Evolutionary conservation across 1,140 invertebrate species (phyloP).

Genomic region (Pseudomyrmex pallidus): DNA sequence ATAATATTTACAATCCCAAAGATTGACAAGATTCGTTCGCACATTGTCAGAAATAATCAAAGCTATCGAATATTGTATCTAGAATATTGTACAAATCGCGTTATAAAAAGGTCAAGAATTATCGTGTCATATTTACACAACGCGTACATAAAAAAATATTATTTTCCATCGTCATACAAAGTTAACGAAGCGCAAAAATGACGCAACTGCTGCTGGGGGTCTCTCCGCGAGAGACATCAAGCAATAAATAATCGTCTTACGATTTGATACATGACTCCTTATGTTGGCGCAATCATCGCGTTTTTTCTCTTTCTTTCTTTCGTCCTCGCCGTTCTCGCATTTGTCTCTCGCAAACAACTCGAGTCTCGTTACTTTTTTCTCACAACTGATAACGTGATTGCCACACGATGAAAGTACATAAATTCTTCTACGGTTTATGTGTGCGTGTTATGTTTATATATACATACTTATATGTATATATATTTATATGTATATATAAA

Average conservation of each 20-base stretch:
- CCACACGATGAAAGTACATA: conserved; percentile 16
- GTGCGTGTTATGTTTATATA: neutral
- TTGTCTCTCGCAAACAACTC: conserved; percentile 35
- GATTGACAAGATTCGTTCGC: neutral
- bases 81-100: neutral
- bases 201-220: conserved; percentile 75
- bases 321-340: neutral
- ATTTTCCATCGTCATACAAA: conserved; percentile 63
- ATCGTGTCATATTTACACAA: neutral
- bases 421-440: neutral
- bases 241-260: conserved; percentile 63
- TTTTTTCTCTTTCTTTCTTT: conserved; percentile 17
- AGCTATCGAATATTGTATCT: neutral
- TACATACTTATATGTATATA: too few relatives aligned
- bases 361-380: conserved; percentile 8
- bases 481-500: too few relatives aligned
- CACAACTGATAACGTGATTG: conserved; percentile 50
- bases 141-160: conserved; percentile 14
- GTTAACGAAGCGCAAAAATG: conserved; percentile 55
- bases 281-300: conserved; percentile 29
- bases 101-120: conserved; percentile 1
- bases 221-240: conserved; percentile 33
- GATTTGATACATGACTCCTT: conserved; percentile 4
- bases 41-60: neutral
- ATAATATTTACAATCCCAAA: neutral